phyloP scores from a whole-genome alignment of 2,797 vertebrate species.

The Cyprinella venusta region DNA sequence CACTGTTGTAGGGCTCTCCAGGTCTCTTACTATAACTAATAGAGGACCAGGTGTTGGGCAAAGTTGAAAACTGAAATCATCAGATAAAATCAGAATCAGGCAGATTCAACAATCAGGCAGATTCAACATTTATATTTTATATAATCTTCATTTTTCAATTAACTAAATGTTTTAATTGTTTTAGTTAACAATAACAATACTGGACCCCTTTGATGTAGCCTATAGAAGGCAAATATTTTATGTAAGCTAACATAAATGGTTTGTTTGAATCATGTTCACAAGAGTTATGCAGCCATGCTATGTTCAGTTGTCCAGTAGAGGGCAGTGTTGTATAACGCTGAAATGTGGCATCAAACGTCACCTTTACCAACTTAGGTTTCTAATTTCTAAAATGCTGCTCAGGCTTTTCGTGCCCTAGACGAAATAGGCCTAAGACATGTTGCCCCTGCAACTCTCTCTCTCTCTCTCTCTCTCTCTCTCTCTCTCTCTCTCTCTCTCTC shows the following conservation, averaged over 20 bases:
- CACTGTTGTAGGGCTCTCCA: no score
- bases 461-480: no score
- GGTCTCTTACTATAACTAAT: neutral
- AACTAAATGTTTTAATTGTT: neutral
- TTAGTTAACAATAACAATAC: neutral
- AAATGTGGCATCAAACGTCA: neutral
- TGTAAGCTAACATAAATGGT: no score
- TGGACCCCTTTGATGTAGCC: neutral
- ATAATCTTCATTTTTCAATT: neutral
- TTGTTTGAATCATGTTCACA: neutral
- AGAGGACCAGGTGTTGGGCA: neutral
- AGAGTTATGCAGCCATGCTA: neutral
- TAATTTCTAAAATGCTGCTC: neutral
- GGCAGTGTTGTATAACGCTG: constrained; percentile 6
- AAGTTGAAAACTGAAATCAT: neutral
- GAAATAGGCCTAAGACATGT: no score
- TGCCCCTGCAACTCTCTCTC: no score
- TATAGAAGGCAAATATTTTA: neutral
- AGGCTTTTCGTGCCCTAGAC: no score
- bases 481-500: no score
- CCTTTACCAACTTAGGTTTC: neutral
- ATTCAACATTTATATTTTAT: neutral
- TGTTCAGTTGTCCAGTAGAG: constrained; percentile 11
- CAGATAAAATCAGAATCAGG: neutral
- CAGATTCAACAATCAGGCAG: neutral